A percentile compares a stretch with the other conserved stretches of the same genome.
These are phyloP conservation scores for Nettapus auritus DNA, from an alignment of 2,113 vertebrate species.

Conservation along the genomic window DNA sequence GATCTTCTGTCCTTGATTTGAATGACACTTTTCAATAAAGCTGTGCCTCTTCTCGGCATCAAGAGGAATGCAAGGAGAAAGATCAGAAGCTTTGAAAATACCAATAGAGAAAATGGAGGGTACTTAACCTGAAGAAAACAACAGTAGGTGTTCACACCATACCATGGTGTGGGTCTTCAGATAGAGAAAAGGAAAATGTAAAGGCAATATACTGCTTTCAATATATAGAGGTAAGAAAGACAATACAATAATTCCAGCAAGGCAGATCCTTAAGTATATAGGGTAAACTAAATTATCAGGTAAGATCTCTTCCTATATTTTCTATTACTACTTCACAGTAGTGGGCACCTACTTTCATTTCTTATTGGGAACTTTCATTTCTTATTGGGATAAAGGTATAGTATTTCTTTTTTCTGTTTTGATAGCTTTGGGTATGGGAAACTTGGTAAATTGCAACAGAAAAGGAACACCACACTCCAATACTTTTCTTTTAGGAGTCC, in stretches of 20 bases:
- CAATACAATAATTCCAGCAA: background rate
- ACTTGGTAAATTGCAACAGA: rapidly evolving
- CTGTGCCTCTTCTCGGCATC: background rate
- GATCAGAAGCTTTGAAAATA: background rate
- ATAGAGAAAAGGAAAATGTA: background rate
- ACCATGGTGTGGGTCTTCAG: background rate
- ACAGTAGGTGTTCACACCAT: background rate
- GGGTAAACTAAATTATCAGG: background rate
- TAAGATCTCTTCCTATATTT: background rate
- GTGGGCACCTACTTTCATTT: background rate
- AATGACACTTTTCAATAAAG: background rate
- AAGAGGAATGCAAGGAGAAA: background rate
- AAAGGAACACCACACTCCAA: background rate
- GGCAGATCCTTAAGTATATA: background rate
- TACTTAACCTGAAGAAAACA: background rate
- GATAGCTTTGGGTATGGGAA: background rate
- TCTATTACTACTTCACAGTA: background rate
- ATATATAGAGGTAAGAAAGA: background rate
- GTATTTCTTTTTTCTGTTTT: background rate
- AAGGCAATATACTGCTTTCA: background rate
- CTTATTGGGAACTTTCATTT: rapidly evolving
- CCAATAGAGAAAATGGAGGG: background rate
- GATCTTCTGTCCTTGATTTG: background rate
- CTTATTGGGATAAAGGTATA: rapidly evolving
- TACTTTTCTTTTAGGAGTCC: background rate